A percentile compares a stretch with the other conserved stretches of the same genome.
Conservation (phyloP, 1,140 invertebrate genomes). For the Vanessa atalanta region DNA sequence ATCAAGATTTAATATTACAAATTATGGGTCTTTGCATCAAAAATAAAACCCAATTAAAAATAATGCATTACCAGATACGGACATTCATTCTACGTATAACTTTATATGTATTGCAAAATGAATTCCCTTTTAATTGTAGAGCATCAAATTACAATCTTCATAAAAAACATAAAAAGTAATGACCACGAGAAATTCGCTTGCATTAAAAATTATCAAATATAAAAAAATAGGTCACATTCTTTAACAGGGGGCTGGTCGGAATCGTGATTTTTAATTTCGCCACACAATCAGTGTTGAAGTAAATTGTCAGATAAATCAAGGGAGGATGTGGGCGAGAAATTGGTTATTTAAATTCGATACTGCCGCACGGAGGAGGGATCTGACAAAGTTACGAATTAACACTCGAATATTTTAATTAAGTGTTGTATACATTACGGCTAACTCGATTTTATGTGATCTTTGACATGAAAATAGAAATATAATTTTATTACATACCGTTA, state of each 20-base stretch:
- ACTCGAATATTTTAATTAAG: conserved; percentile 7
- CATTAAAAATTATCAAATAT: background rate
- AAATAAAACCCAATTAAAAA: too few relatives aligned
- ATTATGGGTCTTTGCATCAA: too few relatives aligned
- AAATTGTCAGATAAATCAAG: conserved; percentile 55
- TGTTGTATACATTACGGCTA: too few relatives aligned
- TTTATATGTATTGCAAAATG: background rate
- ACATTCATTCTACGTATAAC: too few relatives aligned
- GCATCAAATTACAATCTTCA: background rate
- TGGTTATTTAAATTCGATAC: conserved; percentile 42
- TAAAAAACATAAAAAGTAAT: conserved; percentile 7
- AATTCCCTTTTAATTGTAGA: background rate
- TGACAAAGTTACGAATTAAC: conserved; percentile 8
- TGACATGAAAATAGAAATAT: too few relatives aligned
- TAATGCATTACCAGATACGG: too few relatives aligned
- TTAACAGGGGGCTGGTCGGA: conserved; percentile 11
- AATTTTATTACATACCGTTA: too few relatives aligned
- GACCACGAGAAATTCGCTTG: background rate
- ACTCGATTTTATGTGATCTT: too few relatives aligned
- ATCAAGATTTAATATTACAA: too few relatives aligned
- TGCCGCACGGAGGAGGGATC: background rate
- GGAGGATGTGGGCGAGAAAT: conserved; percentile 32
- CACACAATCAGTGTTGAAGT: conserved; percentile 54
- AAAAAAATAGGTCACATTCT: conserved; percentile 12
- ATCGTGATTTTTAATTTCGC: conserved; percentile 38